phyloP scores from a whole-genome alignment of 1,140 invertebrate genomes.

The Pseudomyrmex flavicornis region DNA sequence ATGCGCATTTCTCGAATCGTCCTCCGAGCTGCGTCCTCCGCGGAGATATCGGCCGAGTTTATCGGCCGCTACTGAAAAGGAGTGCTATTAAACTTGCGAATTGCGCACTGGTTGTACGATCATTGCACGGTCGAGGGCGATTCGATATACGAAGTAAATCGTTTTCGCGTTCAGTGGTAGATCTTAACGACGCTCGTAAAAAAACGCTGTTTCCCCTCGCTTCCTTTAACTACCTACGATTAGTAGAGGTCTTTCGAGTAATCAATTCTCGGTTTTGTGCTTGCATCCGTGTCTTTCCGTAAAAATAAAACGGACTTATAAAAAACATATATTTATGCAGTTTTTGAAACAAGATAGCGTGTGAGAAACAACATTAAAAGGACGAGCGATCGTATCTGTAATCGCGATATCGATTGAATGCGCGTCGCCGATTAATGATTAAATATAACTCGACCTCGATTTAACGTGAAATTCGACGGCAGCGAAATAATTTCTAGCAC shows the following conservation, averaged over 20 bases:
- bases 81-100: conserved; percentile 47
- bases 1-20: conserved; percentile 69
- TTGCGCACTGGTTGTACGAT: conserved; percentile 19
- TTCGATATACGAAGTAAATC: conserved; percentile 13
- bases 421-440: conserved; percentile 50
- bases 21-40: conserved; percentile 72
- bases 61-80: conserved; percentile 63
- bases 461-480: conserved; percentile 43
- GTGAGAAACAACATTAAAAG: not conserved
- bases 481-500: conserved; percentile 34
- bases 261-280: not conserved
- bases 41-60: conserved; percentile 55
- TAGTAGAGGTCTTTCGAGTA: not conserved
- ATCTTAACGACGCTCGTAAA: conserved; percentile 45
- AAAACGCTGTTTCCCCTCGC: not conserved
- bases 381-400: not conserved
- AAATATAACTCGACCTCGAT: conserved; percentile 36
- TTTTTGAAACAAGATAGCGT: not conserved
- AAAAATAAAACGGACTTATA: not conserved
- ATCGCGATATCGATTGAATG: conserved; percentile 36
- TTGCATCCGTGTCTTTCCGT: not conserved
- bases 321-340: no score
- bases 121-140: conserved; percentile 21
- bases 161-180: not conserved
- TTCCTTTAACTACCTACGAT: not conserved